Evolutionary conservation across 2,888 invertebrate species (phyloP), one percentile per base, ranked within the genome.

Genomic region (Hymenopus coronatus): DNA sequence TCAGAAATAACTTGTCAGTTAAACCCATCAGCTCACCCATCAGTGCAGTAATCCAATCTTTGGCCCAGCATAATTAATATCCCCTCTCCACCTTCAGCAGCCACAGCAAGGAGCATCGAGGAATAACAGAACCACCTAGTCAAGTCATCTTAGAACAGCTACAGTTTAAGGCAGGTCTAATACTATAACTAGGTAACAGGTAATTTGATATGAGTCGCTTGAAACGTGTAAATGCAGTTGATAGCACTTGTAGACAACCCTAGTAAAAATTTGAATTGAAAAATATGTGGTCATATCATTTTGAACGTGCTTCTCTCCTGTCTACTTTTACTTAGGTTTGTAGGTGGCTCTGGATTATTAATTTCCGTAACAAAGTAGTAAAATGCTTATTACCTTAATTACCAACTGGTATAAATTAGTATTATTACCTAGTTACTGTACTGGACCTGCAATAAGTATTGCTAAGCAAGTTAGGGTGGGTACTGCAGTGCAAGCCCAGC

Each of bases 401-500:
- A 12, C 12, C 40, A 12, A 12, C 12, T 40, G 40, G 1, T 40
- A 40, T 12, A 40, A 40, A 9, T 40, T 6, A 40, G 0, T 40
- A 40, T 12, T 1, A 12, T 40, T 40, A 40, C 40, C 9, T 40
- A 40, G 40, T 40, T 40, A 40, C 12, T 40, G 40, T 40, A 40
- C 12, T 40, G 40, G 40, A 40, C 40, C 33, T 33, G 8, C 33
- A 33, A 28, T 28, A 28, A 25, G 15, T 28, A 28, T 30, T 84
- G 84, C 28, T 85, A 25, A n/a, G 28, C 28, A 70, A 8, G 70
- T 85, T 70, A 70, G 82, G 82, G 87, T 28, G 33, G 82, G 40
- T 82, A 87, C 87, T 82, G 82, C 87, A 87, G 30, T 87, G 87
- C 87, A 87, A 87, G 25, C 87, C 87, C 87, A 87, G 87, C 87